These are phyloP conservation scores for Microctenopoma steveboyesi DNA, from an alignment of 2,797 vertebrate genomes.

Conservation along the genomic window DNA sequence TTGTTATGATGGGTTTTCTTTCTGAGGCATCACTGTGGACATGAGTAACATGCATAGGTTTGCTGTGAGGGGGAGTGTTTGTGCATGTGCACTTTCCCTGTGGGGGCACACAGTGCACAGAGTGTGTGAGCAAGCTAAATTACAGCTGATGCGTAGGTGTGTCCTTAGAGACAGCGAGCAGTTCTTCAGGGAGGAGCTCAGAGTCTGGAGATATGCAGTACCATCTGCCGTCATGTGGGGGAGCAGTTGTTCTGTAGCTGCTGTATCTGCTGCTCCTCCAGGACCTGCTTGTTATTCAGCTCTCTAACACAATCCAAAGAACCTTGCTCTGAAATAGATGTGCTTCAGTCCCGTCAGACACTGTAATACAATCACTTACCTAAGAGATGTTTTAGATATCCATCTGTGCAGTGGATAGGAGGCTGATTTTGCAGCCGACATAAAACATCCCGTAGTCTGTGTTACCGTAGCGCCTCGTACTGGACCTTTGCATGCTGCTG, in stretches of 20 bases:
- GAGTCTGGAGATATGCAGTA: conserved; percentile 8
- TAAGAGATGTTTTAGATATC: conserved; percentile 62
- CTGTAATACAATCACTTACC: conserved; percentile 70
- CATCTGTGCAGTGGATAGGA: conserved; percentile 40
- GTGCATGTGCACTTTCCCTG: conserved; percentile 8
- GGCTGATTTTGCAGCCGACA: conserved; percentile 32
- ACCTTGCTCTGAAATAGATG: conserved; percentile 67
- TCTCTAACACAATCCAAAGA: conserved; percentile 52
- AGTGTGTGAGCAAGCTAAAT: conserved; percentile 26
- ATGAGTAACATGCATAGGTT: conserved; percentile 4
- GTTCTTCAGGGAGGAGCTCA: not conserved
- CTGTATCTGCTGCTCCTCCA: not conserved
- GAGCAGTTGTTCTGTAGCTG: conserved; percentile 66
- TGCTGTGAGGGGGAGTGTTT: conserved; percentile 25
- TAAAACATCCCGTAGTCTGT: conserved; percentile 32
- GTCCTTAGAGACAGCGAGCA: conserved; percentile 33
- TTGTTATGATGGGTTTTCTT: not conserved
- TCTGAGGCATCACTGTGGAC: not conserved
- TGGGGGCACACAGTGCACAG: not conserved
- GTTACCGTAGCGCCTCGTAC: conserved; percentile 45
- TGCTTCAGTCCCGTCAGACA: conserved; percentile 59
- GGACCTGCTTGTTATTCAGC: conserved; percentile 54
- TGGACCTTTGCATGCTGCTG: conserved; percentile 22
- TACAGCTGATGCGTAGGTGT: conserved; percentile 63
- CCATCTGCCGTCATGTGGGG: conserved; percentile 54